phyloP scores from a whole-genome alignment of 2,888 invertebrate genomes.

The Idaea straminata region DNA sequence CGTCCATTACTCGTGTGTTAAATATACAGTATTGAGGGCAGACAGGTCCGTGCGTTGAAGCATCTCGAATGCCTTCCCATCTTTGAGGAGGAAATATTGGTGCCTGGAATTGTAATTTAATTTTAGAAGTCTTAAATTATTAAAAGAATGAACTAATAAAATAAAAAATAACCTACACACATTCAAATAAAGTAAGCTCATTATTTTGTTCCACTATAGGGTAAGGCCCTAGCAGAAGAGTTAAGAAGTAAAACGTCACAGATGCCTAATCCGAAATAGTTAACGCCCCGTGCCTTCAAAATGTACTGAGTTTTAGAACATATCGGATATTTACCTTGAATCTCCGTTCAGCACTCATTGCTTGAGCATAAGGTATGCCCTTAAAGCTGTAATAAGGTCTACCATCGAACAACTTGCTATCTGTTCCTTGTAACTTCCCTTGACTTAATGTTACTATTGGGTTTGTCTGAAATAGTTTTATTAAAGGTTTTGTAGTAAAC shows the following conservation, averaged over 20 bases:
- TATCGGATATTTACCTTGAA: constrained; percentile 43
- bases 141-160: too few relatives aligned
- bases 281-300: too few relatives aligned
- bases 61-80: constrained; percentile 46
- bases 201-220: too few relatives aligned
- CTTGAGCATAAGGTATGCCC: constrained; percentile 57
- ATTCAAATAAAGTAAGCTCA: too few relatives aligned
- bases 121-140: background rate
- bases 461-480: background rate
- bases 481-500: background rate
- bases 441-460: background rate
- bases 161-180: too few relatives aligned
- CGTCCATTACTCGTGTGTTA: constrained; percentile 18
- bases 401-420: constrained; percentile 26
- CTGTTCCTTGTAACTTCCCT: constrained; percentile 3
- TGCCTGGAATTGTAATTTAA: constrained; percentile 16
- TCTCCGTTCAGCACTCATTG: constrained; percentile 50
- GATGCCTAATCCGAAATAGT: too few relatives aligned
- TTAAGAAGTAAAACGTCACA: too few relatives aligned
- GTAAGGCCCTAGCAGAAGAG: too few relatives aligned
- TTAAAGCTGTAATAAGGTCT: constrained; percentile 51
- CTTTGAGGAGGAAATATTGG: constrained; percentile 28
- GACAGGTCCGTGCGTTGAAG: constrained; percentile 26
- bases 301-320: too few relatives aligned
- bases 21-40: constrained; percentile 15